These are phyloP conservation scores for Mycetomoellerius zeteki DNA, from an alignment of 1,140 invertebrate species.

Conservation along the genomic window DNA sequence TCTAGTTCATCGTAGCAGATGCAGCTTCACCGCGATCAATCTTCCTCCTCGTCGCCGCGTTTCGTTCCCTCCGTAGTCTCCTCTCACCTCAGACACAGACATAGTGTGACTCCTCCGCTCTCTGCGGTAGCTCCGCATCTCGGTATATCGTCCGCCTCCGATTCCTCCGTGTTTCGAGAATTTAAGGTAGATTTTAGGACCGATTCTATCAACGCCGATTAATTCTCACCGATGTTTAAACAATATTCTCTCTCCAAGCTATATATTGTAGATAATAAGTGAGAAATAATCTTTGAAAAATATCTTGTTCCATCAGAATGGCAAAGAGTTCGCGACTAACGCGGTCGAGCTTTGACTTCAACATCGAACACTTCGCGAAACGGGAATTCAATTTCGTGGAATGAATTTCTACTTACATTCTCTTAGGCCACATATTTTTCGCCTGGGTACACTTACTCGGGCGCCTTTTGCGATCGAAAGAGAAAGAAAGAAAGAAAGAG, in stretches of 20 bases:
- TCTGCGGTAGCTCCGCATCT: conserved; percentile 34
- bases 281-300: background rate
- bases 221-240: background rate
- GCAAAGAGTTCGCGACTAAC: background rate
- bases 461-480: background rate
- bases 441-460: background rate
- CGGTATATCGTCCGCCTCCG: conserved; percentile 9
- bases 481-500: background rate
- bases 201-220: conserved; percentile 2
- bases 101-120: conserved; percentile 18
- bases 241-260: background rate
- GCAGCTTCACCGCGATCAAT: conserved; percentile 78
- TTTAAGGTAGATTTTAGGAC: background rate
- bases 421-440: conserved; percentile 12
- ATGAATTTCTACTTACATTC: conserved; percentile 36
- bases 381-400: conserved; percentile 37
- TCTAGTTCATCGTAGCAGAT: conserved; percentile 65
- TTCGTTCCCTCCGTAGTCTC: conserved; percentile 17
- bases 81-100: conserved; percentile 3
- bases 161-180: background rate
- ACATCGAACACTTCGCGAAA: background rate
- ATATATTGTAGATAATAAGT: background rate
- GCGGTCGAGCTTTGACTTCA: background rate
- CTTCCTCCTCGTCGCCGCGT: conserved; percentile 65
- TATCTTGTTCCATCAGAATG: background rate